Evolutionary conservation across 2,888 invertebrate genomes (phyloP).

Genomic region (Drosophila nigricruria): DNA sequence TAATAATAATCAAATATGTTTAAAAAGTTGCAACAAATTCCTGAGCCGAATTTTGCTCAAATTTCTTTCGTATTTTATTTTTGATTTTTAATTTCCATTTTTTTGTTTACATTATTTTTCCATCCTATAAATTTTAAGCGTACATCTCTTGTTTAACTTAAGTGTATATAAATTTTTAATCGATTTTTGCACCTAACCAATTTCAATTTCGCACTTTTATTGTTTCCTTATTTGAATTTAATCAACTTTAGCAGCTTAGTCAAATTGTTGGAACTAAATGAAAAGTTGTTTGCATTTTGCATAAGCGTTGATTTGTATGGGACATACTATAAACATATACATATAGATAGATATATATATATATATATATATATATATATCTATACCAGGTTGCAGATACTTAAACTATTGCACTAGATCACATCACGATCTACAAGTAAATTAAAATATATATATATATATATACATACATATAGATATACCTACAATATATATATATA

Average conservation of each 20-base stretch:
- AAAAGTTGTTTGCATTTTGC: slow-evolving; percentile 45
- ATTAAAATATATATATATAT: slow-evolving; percentile 28
- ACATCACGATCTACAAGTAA: slow-evolving; percentile 35
- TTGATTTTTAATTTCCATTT: background rate
- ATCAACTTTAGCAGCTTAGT: slow-evolving; percentile 58
- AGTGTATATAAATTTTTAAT: slow-evolving; percentile 43
- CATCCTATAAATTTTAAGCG: slow-evolving; percentile 41
- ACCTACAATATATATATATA: slow-evolving; percentile 22
- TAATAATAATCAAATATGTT: slow-evolving; percentile 21
- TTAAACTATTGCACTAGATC: slow-evolving; percentile 61
- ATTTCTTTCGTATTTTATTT: slow-evolving; percentile 13
- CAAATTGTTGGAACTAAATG: slow-evolving; percentile 63
- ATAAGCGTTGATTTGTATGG: slow-evolving; percentile 51
- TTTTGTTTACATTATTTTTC: slow-evolving; percentile 20
- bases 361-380: background rate
- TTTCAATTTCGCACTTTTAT: slow-evolving; percentile 16
- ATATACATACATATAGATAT: slow-evolving; percentile 16
- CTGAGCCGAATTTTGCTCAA: slow-evolving; percentile 42
- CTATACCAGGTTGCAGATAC: slow-evolving; percentile 53
- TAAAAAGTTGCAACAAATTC: slow-evolving; percentile 22
- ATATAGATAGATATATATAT: slow-evolving; percentile 10
- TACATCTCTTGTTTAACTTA: slow-evolving; percentile 1
- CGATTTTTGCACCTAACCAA: background rate
- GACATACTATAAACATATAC: slow-evolving; percentile 12
- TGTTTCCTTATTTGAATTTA: slow-evolving; percentile 22